Evolutionary conservation across 2,113 vertebrate genomes (phyloP).

Genomic region (Chloebia gouldiae): DNA sequence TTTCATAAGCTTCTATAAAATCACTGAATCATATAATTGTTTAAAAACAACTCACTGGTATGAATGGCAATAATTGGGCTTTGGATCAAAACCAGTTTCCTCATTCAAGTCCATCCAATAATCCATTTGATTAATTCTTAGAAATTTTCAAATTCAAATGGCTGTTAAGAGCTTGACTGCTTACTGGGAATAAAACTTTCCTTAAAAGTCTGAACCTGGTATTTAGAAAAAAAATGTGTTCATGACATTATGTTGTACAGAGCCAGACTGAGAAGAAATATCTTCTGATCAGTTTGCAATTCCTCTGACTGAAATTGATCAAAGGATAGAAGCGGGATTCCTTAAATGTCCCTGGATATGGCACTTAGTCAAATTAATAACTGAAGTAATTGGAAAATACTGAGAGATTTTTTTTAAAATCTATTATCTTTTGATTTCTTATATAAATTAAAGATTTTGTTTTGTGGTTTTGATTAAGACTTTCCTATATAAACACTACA

Average conservation of each 20-base stretch:
- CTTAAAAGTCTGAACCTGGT: not conserved
- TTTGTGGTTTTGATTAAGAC: not conserved
- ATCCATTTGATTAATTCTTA: not conserved
- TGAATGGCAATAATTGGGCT: not conserved
- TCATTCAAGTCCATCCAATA: not conserved
- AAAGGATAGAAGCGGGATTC: not conserved
- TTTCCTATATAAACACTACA: not conserved
- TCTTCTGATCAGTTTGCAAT: not conserved
- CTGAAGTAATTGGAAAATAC: not conserved
- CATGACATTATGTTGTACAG: not conserved
- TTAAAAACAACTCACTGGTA: not conserved
- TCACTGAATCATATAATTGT: not conserved
- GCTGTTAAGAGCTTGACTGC: not conserved
- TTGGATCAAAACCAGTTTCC: not conserved
- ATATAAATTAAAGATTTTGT: not conserved
- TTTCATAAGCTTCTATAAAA: not conserved
- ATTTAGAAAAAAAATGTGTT: not conserved
- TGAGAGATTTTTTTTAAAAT: not conserved
- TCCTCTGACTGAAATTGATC: not conserved
- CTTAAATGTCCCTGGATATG: not conserved
- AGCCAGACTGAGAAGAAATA: not conserved
- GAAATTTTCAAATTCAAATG: not conserved
- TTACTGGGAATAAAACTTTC: not conserved
- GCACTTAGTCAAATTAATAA: not conserved
- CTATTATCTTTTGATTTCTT: not conserved